Conservation (phyloP, 92 coral and sea anemone genomes). For the Porites divaricata region DNA sequence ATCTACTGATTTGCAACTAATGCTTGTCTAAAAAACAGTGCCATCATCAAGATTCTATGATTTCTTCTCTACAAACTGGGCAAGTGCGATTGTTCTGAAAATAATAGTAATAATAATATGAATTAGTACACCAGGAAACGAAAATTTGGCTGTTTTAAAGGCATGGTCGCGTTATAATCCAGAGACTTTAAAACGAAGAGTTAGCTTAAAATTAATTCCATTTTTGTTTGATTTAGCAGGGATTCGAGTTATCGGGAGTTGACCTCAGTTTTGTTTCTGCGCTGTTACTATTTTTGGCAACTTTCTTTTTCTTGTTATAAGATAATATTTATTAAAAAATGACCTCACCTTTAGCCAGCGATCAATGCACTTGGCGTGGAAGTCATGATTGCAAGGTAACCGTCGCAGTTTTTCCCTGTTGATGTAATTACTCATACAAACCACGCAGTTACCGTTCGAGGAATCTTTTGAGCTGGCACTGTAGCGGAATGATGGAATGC, state of each 20-base stretch:
- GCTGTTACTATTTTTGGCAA: too few species aligned
- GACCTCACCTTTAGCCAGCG: slow-evolving; percentile 92
- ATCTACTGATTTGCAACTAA: neutral
- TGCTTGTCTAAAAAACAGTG: slow-evolving; percentile 7
- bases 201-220: too few species aligned
- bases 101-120: neutral
- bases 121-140: neutral
- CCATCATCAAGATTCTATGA: slow-evolving; percentile 31
- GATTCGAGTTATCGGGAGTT: too few species aligned
- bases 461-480: slow-evolving; percentile 88
- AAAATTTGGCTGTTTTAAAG: too few species aligned
- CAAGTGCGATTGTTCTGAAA: slow-evolving; percentile 82
- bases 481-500: slow-evolving; percentile 93
- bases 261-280: too few species aligned
- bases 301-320: too few species aligned
- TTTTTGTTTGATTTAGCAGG: too few species aligned
- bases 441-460: slow-evolving; percentile 94
- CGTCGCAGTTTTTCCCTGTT: slow-evolving; percentile 93
- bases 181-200: too few species aligned
- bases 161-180: too few species aligned
- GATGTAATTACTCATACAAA: slow-evolving; percentile 95
- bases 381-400: slow-evolving; percentile 93
- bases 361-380: slow-evolving; percentile 97
- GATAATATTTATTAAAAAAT: too few species aligned
- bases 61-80: slow-evolving; percentile 84